Conservation (phyloP, 2,888 invertebrate genomes). For the Patella pellucida region DNA sequence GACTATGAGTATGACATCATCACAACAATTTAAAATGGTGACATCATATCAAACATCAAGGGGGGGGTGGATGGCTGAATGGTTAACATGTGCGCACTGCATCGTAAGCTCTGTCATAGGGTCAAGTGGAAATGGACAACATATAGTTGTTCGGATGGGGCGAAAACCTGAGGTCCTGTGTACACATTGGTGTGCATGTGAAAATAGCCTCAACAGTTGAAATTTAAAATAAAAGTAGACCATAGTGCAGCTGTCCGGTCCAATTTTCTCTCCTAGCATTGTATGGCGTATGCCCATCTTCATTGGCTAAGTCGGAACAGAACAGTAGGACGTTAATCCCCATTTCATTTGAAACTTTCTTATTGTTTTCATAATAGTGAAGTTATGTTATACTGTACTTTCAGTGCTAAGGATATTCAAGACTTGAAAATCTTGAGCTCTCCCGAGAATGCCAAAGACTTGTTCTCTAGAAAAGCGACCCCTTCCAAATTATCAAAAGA, state of each 20-base stretch:
- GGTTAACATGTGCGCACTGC: too few relatives aligned
- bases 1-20: too few relatives aligned
- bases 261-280: background rate
- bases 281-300: background rate
- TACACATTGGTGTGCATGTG: too few relatives aligned
- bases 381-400: slow-evolving; percentile 41
- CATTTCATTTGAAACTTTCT: background rate
- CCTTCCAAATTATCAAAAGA: slow-evolving; percentile 62
- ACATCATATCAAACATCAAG: too few relatives aligned
- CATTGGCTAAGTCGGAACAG: too few relatives aligned
- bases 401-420: slow-evolving; percentile 81
- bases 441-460: slow-evolving; percentile 69
- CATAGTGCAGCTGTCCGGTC: too few relatives aligned
- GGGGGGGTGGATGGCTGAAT: too few relatives aligned
- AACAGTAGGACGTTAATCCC: background rate
- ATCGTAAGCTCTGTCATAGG: too few relatives aligned
- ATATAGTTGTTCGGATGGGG: too few relatives aligned
- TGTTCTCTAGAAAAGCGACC: slow-evolving; percentile 52
- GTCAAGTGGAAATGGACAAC: too few relatives aligned
- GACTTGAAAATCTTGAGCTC: slow-evolving; percentile 82
- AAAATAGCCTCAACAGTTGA: background rate
- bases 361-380: background rate
- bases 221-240: background rate
- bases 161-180: too few relatives aligned
- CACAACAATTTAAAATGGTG: too few relatives aligned